Evolutionary conservation across 2,888 invertebrate species (phyloP).

Genomic region (Ormyrus pomaceus): DNA sequence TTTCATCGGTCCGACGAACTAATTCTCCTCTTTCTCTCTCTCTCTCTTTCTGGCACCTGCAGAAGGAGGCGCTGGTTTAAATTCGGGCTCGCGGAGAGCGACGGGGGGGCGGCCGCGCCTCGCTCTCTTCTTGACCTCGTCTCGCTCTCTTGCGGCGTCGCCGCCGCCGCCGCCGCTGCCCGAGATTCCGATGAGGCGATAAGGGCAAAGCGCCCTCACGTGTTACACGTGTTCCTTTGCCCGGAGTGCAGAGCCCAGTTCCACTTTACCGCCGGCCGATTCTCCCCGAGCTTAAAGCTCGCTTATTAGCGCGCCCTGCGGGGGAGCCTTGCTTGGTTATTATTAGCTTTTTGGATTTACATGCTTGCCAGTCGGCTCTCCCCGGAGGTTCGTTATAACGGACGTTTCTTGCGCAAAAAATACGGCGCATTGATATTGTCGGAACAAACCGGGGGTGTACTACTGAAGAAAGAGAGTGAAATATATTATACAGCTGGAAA

Average conservation of each 20-base stretch:
- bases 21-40: neutral
- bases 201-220: neutral
- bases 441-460: too few relatives aligned
- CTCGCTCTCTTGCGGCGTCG: neutral
- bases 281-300: neutral
- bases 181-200: slow-evolving; percentile 7
- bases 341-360: neutral
- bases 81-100: neutral
- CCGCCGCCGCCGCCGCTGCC: neutral
- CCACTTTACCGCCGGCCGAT: too few relatives aligned
- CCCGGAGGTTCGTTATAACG: too few relatives aligned
- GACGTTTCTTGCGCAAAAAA: too few relatives aligned
- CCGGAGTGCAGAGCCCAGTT: too few relatives aligned
- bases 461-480: too few relatives aligned
- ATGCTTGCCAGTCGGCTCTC: too few relatives aligned
- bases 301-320: neutral
- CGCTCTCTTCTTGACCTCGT: slow-evolving; percentile 16
- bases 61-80: too few relatives aligned
- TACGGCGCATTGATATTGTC: too few relatives aligned
- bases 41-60: neutral
- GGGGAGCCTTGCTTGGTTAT: neutral
- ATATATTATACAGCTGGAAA: too few relatives aligned
- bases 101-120: neutral
- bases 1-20: neutral
- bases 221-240: neutral